Base-by-base conservation (phyloP, 1,140 invertebrate genomes). In the Colletes latitarsis region DNA sequence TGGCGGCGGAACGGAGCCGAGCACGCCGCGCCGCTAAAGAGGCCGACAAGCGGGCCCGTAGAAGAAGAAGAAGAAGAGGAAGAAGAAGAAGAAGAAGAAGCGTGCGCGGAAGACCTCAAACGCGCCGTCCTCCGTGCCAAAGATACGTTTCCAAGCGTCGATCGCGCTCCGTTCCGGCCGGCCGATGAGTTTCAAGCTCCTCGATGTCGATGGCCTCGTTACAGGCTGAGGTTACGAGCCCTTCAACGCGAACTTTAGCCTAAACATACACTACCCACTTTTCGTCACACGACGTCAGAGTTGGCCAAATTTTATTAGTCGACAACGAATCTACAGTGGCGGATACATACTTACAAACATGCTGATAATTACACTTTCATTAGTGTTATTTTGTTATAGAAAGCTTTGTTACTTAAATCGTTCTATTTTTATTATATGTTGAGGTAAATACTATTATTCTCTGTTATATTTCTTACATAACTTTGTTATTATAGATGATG, bases 191-290 rank as follows among this genome's bases (percentile, higher is more conserved):
- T 78, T 78, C 49, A 39, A 55, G 52, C 69, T 21, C 58, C 15
- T n/a, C 14, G 77, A 79, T 73, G 70, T 73, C 77, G 77, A 73
- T 79, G 77, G 77, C 77, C 77, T 79, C 70, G 77, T 79, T 79
- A 77, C 58, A 19, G 46, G 66, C 75, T 66, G 66, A 77, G 75
- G 75, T 77, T 77, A 73, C 77, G 69, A 53, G 67, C 21, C 64
- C 6, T 52, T 64, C 41, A 58, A 14, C 62, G 64, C 43, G 55
- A 71, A 30, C 76, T 63, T n/a, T 55, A 71, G 76, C 53, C 53
- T 67, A 15, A 14, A 6, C 8, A 17, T 14, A n/a, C 39, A 4
- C 39, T 19, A 64, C n/a, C 52, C 53, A 41, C 17, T 39, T 66
- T 75, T 75, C 39, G 17, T 19, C 62, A 46, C 39, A 30, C 64